Conservation (phyloP, 35 echinoderm and acorn worm genomes). For the Heliocidaris erythrogramma region DNA sequence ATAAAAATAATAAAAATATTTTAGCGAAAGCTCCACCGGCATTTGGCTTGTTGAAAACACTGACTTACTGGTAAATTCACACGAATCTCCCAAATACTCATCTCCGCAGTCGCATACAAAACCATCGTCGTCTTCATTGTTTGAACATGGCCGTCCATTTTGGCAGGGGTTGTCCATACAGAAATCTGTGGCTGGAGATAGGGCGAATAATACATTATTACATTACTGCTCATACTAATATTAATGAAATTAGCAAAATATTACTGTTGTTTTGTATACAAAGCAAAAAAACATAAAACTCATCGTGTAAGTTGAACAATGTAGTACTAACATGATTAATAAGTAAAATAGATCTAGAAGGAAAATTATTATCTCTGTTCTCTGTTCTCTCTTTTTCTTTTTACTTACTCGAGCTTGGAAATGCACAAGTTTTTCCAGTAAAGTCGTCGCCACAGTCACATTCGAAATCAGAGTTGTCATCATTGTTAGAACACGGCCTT, state of each 20-base stretch:
- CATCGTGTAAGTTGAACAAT: neutral
- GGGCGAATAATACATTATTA: neutral
- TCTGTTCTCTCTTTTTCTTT: neutral
- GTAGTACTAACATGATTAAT: no score
- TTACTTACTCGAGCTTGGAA: neutral
- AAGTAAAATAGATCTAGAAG: no score
- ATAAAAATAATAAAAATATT: no score
- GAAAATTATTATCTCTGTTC: no score
- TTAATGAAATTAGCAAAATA: no score
- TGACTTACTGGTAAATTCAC: neutral
- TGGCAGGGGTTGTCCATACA: neutral
- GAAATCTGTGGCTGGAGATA: neutral
- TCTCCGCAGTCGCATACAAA: neutral
- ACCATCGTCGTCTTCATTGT: neutral
- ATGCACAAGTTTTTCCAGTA: neutral
- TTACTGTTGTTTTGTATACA: neutral
- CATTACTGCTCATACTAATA: no score
- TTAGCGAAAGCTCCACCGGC: no score
- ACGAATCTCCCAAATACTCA: neutral
- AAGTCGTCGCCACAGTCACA: conserved; percentile 30
- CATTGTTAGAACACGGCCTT: conserved; percentile 44
- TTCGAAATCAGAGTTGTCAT: conserved; percentile 35
- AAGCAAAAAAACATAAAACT: neutral
- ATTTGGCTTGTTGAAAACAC: neutral
- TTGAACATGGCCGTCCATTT: neutral